Percentiles rank a stretch among this genome's conserved stretches.
Evolutionary conservation across 2,113 vertebrate species (phyloP).

Genomic region (Calyptomena viridis): DNA sequence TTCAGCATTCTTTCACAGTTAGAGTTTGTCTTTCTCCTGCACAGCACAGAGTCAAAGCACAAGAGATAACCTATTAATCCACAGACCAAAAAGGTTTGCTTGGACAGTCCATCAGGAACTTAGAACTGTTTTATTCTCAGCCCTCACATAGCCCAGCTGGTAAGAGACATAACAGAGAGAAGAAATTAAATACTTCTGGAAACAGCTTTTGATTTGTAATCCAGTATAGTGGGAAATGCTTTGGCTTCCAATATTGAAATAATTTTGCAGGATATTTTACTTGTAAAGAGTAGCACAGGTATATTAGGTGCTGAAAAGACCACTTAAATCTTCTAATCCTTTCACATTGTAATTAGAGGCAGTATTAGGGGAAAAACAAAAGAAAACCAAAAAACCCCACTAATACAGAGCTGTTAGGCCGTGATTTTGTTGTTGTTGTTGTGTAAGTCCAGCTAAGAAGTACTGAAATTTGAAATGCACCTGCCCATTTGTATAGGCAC

Average conservation of each 20-base stretch:
- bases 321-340: background rate
- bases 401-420: background rate
- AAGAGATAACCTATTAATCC: background rate
- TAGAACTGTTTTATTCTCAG: slow-evolving; percentile 13
- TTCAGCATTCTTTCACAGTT: slow-evolving; percentile 29
- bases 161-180: slow-evolving; percentile 17
- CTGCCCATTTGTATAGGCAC: background rate
- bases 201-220: slow-evolving; percentile 26
- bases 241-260: slow-evolving; percentile 21
- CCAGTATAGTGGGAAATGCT: background rate
- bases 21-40: background rate
- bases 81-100: slow-evolving; percentile 30
- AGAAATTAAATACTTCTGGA: slow-evolving; percentile 4
- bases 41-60: background rate
- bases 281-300: slow-evolving; percentile 14
- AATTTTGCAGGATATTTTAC: background rate
- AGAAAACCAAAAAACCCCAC: fast-evolving
- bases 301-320: background rate
- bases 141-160: background rate
- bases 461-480: background rate
- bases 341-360: background rate
- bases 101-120: slow-evolving; percentile 5
- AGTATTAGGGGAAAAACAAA: background rate
- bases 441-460: background rate
- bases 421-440: background rate